Base-by-base conservation (phyloP, 2,888 invertebrate species). In the Hartigia nigra region DNA sequence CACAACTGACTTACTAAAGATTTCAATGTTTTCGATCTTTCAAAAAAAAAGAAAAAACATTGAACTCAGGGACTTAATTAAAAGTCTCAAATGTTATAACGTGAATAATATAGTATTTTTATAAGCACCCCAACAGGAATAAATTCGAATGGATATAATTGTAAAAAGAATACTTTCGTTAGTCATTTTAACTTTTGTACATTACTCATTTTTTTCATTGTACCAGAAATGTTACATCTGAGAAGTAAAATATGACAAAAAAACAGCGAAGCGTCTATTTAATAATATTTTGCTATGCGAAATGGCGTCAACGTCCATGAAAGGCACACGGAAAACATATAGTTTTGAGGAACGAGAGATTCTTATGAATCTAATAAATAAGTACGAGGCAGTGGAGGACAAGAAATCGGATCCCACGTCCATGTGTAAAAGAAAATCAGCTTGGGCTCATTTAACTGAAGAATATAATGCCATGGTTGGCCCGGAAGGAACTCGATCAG, bases 301-400 rank as follows among this genome's bases (percentile, higher is more conserved):
- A 85, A 87, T 87, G 87, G 87, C 88, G 80, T 84, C 85, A 76
- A 79, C 84, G 34, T 81, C 87, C 79, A 70, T 84, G 70, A 88
- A 88, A 70, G 86, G 87, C 31, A 88, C 88, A 1, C 85, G 88
- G 37, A 88, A 88, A 83, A 88, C 88, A 9, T 88, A 88, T 74
- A 88, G 88, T 76, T 88, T 88, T 74, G 88, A 88, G 75, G 88
- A 88, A 39, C 82, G 88, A 5, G 87, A 87, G 69, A 85, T 88
- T 39, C 76, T 88, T 32, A 88, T 88, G 75, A 84, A 84, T 31
- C 69, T 88, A 76, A 88, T 88, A 79, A 87, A 86, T 74, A 88
- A 88, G 69, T 84, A 88, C 82, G 81, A 84, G n/a, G 83, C 83
- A 39, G 81, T 86, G 31, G 85, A 87, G 70, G 84, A 85, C 23